phyloP scores from a whole-genome alignment of 1,140 invertebrate genomes.

The Plectus sambesii region DNA sequence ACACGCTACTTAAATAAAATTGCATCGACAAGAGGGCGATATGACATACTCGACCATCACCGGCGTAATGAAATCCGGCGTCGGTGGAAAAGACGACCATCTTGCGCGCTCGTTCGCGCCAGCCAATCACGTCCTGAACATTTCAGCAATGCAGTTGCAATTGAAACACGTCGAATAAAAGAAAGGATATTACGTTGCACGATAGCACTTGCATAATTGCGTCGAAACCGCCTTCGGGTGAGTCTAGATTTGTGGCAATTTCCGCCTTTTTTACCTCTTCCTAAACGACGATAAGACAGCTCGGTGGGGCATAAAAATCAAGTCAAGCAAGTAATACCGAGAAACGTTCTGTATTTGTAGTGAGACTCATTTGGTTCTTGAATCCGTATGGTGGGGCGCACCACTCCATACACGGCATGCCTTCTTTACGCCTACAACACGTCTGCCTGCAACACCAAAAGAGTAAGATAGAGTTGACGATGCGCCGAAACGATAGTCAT shows the following conservation, averaged over 20 bases:
- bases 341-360: constrained; percentile 61
- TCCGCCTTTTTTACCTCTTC: constrained; percentile 45
- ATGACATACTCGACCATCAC: constrained; percentile 80
- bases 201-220: constrained; percentile 95
- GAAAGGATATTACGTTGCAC: constrained; percentile 61
- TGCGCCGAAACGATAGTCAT: constrained; percentile 17
- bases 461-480: no score
- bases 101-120: constrained; percentile 72
- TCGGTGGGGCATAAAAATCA: no score
- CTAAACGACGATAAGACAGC: constrained; percentile 34
- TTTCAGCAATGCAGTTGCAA: no score
- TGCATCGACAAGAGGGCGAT: no score
- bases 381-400: constrained; percentile 88
- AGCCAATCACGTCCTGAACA: constrained; percentile 55
- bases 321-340: no score
- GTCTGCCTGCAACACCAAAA: no score
- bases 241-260: constrained; percentile 86
- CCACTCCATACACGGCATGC: constrained; percentile 53
- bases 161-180: neutral
- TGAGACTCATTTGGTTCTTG: constrained; percentile 76
- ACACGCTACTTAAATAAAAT: no score
- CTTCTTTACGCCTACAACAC: no score
- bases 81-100: constrained; percentile 89
- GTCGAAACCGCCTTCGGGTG: constrained; percentile 93
- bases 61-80: constrained; percentile 89